Percentiles rank a stretch among this genome's conserved stretches.
These are phyloP conservation scores for Erpetoichthys calabaricus DNA, from an alignment of 2,797 vertebrate species.

Conservation along the genomic window DNA sequence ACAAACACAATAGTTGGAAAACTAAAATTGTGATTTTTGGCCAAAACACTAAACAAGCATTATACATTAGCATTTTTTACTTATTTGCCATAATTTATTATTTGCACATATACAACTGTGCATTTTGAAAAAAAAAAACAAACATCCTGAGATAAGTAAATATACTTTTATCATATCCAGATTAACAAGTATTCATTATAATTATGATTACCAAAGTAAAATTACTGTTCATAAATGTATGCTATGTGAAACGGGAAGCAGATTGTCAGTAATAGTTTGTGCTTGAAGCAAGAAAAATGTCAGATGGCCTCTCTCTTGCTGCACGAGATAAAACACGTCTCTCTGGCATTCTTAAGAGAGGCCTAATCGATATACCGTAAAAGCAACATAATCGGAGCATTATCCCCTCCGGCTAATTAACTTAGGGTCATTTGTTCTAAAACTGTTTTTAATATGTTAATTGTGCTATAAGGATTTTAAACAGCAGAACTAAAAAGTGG, in stretches of 20 bases:
- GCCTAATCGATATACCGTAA: conserved; percentile 46
- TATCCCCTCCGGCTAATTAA: conserved; percentile 31
- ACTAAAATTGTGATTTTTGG: too few species aligned
- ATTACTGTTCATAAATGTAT: too few species aligned
- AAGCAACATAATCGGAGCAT: conserved; percentile 22
- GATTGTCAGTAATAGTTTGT: conserved; percentile 30
- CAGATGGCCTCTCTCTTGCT: conserved; percentile 34
- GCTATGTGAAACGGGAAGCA: conserved; percentile 41
- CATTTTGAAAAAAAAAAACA: too few species aligned
- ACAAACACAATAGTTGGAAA: too few species aligned
- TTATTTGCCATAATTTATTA: too few species aligned
- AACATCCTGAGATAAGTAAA: too few species aligned
- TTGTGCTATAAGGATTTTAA: conserved; percentile 20
- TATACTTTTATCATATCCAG: too few species aligned
- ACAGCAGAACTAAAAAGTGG: background rate
- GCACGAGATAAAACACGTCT: conserved; percentile 19
- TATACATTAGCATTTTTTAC: too few species aligned
- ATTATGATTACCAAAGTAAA: too few species aligned
- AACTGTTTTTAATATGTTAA: conserved; percentile 32
- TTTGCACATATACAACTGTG: too few species aligned
- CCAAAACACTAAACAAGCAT: too few species aligned
- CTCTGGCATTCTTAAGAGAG: conserved; percentile 17
- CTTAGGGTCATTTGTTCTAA: conserved; percentile 37
- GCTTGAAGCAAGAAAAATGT: conserved; percentile 34
- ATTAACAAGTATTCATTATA: too few species aligned